These are phyloP conservation scores for Gambusia yucatana DNA, from an alignment of 2,797 vertebrate genomes.

Conservation along the genomic window DNA sequence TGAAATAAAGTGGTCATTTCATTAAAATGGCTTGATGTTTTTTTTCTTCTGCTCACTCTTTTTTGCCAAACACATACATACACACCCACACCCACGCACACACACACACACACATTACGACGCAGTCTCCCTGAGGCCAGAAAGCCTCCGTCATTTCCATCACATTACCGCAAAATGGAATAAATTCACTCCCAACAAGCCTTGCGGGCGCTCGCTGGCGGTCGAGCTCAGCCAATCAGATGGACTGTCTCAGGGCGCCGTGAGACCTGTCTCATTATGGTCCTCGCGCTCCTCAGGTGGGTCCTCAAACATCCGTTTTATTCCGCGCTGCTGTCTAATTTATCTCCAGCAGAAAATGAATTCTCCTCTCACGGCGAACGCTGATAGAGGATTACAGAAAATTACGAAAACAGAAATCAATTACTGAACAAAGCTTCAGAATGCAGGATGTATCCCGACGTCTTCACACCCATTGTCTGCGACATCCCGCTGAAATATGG, in stretches of 20 bases:
- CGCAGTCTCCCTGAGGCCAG: slow-evolving; percentile 54
- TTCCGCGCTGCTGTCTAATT: slow-evolving; percentile 55
- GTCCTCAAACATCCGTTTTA: slow-evolving; percentile 70
- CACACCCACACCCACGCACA: slow-evolving; percentile 18
- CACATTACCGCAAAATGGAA: slow-evolving; percentile 65
- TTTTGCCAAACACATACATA: slow-evolving; percentile 15
- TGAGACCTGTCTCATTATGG: slow-evolving; percentile 63
- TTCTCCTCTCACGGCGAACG: slow-evolving; percentile 59
- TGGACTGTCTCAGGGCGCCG: slow-evolving; percentile 37
- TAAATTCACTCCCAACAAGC: slow-evolving; percentile 56
- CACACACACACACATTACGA: slow-evolving; percentile 40
- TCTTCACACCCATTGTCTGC: slow-evolving; percentile 58
- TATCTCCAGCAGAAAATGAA: slow-evolving; percentile 72
- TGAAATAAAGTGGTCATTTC: slow-evolving; percentile 11
- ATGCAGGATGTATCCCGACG: slow-evolving; percentile 38
- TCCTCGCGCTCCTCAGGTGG: slow-evolving; percentile 63
- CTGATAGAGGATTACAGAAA: slow-evolving; percentile 60
- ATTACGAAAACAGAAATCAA: slow-evolving; percentile 70
- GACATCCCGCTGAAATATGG: slow-evolving; percentile 29
- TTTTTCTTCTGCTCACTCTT: slow-evolving; percentile 14
- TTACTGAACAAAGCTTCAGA: slow-evolving; percentile 57
- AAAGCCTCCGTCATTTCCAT: slow-evolving; percentile 61
- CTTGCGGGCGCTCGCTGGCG: slow-evolving; percentile 46
- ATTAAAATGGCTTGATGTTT: slow-evolving; percentile 8
- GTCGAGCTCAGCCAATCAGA: slow-evolving; percentile 62